Conservation (phyloP, 92 coral and sea anemone species). For the Phymanthus crucifer region DNA sequence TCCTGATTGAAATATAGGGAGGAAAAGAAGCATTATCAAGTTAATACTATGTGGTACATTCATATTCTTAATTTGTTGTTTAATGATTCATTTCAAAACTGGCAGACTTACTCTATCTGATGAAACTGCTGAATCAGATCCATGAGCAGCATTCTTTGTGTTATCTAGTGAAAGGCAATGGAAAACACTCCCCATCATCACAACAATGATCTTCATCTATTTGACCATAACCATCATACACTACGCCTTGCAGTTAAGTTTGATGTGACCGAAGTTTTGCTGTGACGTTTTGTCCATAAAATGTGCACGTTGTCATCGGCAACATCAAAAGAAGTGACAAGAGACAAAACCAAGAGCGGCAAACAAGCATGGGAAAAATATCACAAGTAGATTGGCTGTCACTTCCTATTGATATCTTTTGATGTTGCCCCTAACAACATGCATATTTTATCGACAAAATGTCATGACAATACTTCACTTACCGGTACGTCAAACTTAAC, state of each 20-base stretch:
- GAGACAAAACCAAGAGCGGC: too few relatives aligned
- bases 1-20: constrained; percentile 53
- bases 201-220: not conserved
- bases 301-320: too few relatives aligned
- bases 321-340: not conserved
- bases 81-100: not conserved
- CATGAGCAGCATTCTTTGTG: constrained; percentile 93
- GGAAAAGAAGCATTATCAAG: not conserved
- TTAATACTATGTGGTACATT: not conserved
- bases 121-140: constrained; percentile 74
- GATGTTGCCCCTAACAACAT: too few relatives aligned
- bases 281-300: too few relatives aligned
- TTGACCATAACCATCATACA: not conserved
- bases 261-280: too few relatives aligned
- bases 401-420: too few relatives aligned
- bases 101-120: constrained; percentile 66
- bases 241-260: too few relatives aligned
- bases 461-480: too few relatives aligned
- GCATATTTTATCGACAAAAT: too few relatives aligned
- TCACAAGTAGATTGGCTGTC: too few relatives aligned
- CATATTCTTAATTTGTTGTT: not conserved
- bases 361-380: too few relatives aligned
- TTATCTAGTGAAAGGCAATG: constrained; percentile 54
- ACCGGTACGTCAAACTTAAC: too few relatives aligned
- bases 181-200: not conserved